Conservation (phyloP, 2,797 vertebrate genomes). For the Liasis olivaceus region DNA sequence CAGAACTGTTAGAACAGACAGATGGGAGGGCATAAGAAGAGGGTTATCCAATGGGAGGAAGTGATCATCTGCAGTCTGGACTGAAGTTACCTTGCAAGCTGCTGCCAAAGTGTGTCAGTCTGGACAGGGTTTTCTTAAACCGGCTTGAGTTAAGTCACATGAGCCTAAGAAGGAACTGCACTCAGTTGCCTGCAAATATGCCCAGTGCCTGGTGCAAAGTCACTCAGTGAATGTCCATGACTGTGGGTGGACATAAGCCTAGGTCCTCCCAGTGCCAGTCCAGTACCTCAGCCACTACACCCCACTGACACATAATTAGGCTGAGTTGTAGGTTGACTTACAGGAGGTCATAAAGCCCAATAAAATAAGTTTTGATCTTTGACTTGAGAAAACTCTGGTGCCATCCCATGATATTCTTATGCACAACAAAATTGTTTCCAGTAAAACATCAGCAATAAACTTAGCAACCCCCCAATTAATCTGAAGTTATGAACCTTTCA, state of each 20-base stretch:
- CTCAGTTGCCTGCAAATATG: neutral
- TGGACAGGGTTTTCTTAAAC: neutral
- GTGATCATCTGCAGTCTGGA: neutral
- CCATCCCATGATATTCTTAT: neutral
- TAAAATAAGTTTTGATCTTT: neutral
- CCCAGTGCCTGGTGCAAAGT: neutral
- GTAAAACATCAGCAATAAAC: neutral
- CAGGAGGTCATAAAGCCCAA: neutral
- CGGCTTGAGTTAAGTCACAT: neutral
- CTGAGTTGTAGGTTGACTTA: neutral
- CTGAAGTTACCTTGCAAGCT: neutral
- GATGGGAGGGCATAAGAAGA: neutral
- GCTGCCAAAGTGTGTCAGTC: neutral
- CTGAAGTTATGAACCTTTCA: constrained; percentile 15
- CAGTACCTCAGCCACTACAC: neutral
- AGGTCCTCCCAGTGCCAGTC: neutral
- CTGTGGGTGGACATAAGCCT: neutral
- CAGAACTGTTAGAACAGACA: neutral
- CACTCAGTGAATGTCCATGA: neutral
- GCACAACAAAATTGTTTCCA: neutral
- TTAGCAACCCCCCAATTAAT: neutral
- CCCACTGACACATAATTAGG: neutral
- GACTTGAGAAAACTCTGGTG: neutral
- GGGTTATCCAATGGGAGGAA: neutral
- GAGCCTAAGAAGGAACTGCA: neutral